A percentile compares a stretch with the other conserved stretches of the same genome.
These are phyloP conservation scores for Drosophila aff. DNA, from an alignment of 1,140 invertebrate species.

Conservation along the genomic window DNA sequence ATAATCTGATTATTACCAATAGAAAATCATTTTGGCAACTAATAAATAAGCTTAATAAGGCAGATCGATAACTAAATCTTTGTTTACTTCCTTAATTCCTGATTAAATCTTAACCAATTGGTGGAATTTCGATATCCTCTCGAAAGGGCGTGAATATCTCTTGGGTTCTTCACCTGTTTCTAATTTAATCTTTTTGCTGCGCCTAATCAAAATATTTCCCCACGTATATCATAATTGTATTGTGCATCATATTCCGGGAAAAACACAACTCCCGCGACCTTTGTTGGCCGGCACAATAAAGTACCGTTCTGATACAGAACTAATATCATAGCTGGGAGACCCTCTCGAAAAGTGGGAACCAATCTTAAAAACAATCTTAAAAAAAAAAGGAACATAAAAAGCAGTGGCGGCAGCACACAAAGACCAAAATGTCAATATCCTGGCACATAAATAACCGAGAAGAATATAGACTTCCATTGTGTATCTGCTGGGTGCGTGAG, in stretches of 20 bases:
- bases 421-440: conserved; percentile 70
- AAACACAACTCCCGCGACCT: conserved; percentile 20
- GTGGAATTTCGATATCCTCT: not conserved
- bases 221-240: conserved; percentile 71
- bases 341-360: conserved; percentile 24
- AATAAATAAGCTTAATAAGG: no score
- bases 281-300: conserved; percentile 63
- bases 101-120: not conserved
- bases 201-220: conserved; percentile 72
- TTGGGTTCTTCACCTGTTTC: not conserved
- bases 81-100: not conserved
- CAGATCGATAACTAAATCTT: no score
- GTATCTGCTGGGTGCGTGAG: conserved; percentile 38
- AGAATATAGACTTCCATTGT: conserved; percentile 59
- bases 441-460: conserved; percentile 70
- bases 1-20: no score
- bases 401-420: conserved; percentile 61
- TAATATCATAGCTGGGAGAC: conserved; percentile 32
- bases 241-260: conserved; percentile 30
- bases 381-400: conserved; percentile 38
- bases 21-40: no score
- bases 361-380: conserved; percentile 15
- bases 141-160: conserved; percentile 5
- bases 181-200: not conserved
- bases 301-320: conserved; percentile 66